phyloP scores from a whole-genome alignment of 2,113 vertebrate species.

The Mus spicilegus region DNA sequence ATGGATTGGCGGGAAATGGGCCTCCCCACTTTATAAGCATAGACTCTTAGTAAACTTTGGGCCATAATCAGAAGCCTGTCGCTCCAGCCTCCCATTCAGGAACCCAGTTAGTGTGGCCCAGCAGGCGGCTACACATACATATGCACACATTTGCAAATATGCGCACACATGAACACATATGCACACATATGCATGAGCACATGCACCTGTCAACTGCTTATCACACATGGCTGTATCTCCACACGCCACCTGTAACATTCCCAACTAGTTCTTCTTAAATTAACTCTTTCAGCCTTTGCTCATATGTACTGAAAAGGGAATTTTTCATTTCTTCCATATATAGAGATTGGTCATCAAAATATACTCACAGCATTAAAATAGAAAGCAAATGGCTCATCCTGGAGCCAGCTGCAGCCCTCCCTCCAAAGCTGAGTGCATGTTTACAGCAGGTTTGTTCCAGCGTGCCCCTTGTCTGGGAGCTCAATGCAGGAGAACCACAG shows the following conservation, averaged over 20 bases:
- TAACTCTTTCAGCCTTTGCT: conserved; percentile 18
- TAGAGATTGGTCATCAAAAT: conserved; percentile 49
- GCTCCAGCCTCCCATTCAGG: no score
- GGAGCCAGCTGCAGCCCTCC: neutral
- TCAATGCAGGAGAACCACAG: accelerated
- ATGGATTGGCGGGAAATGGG: no score
- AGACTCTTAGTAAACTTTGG: no score
- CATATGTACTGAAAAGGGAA: conserved; percentile 10
- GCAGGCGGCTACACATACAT: neutral
- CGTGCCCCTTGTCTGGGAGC: neutral
- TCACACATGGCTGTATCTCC: neutral
- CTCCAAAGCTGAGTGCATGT: neutral
- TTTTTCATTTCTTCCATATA: neutral
- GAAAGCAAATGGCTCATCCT: conserved; percentile 15
- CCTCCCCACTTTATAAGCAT: no score
- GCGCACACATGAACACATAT: neutral
- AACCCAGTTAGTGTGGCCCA: no score
- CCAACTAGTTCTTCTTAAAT: conserved; percentile 40
- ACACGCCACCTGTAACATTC: neutral
- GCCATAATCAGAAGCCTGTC: no score
- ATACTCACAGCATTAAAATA: conserved; percentile 12
- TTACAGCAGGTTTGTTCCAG: neutral
- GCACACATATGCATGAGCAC: no score
- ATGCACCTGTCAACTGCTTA: neutral
- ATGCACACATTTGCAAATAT: no score